These are phyloP conservation scores for Phaetusa simplex DNA, from an alignment of 2,113 vertebrate species.

Conservation along the genomic window DNA sequence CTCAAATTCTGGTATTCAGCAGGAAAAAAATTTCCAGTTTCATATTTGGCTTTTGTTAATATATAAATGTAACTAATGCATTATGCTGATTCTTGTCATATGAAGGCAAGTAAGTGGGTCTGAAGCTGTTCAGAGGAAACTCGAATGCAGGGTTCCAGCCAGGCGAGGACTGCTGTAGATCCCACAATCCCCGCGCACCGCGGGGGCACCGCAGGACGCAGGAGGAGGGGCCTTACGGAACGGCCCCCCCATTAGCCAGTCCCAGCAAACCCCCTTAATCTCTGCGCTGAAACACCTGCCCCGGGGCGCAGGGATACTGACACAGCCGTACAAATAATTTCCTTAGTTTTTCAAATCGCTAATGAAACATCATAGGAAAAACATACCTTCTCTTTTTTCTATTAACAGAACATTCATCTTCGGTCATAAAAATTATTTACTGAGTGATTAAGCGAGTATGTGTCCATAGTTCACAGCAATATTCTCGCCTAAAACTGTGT, in stretches of 20 bases:
- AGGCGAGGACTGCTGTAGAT: neutral
- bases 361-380: neutral
- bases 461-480: neutral
- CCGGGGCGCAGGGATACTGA: too few relatives aligned
- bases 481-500: neutral
- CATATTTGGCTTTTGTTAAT: neutral
- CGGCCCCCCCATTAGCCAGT: accelerated
- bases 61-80: neutral
- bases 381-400: neutral
- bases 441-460: neutral
- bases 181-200: accelerated
- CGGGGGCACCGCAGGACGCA: neutral
- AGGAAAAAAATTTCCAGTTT: neutral
- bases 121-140: neutral
- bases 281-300: neutral
- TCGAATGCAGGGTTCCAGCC: accelerated
- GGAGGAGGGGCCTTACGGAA: too few relatives aligned
- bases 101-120: too few relatives aligned
- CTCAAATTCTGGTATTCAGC: neutral
- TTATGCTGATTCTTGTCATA: neutral
- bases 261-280: neutral
- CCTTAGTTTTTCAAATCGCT: neutral
- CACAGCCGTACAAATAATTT: neutral
- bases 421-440: neutral
- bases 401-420: neutral